These are phyloP conservation scores for Drosophila kanapiae DNA, from an alignment of 1,140 invertebrate species.

Conservation along the genomic window DNA sequence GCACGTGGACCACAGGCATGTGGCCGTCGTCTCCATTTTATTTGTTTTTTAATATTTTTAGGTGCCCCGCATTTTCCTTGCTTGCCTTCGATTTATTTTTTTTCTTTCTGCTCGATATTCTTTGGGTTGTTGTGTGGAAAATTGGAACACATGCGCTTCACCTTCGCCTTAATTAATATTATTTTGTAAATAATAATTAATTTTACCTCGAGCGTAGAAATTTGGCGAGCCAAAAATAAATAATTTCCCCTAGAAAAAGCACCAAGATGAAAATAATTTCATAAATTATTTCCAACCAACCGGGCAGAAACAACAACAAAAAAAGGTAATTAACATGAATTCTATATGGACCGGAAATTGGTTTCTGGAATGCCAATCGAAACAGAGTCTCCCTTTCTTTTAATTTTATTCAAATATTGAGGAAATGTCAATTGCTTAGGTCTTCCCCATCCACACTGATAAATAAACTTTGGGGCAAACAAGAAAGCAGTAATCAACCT, in stretches of 20 bases:
- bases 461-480: conserved; percentile 13
- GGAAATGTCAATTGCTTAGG: conserved; percentile 19
- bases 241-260: conserved; percentile 29
- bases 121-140: conserved; percentile 38
- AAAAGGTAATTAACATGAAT: conserved; percentile 34
- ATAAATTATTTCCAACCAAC: conserved; percentile 24
- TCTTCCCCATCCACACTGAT: neutral
- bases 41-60: conserved; percentile 77
- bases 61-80: conserved; percentile 51
- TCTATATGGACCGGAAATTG: conserved; percentile 38
- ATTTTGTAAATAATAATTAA: conserved; percentile 78
- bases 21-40: conserved; percentile 53
- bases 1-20: conserved; percentile 58
- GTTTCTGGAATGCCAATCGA: conserved; percentile 6
- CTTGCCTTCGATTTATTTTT: conserved; percentile 35
- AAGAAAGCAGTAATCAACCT: conserved; percentile 6
- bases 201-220: conserved; percentile 50
- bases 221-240: conserved; percentile 36
- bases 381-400: neutral
- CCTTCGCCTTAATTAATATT: conserved; percentile 79
- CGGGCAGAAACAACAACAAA: neutral
- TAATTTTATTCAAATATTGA: conserved; percentile 3
- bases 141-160: conserved; percentile 72
- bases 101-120: conserved; percentile 13
- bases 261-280: conserved; percentile 32